phyloP scores from a whole-genome alignment of 2,797 vertebrate species.

The Notolepis coatsorum region DNA sequence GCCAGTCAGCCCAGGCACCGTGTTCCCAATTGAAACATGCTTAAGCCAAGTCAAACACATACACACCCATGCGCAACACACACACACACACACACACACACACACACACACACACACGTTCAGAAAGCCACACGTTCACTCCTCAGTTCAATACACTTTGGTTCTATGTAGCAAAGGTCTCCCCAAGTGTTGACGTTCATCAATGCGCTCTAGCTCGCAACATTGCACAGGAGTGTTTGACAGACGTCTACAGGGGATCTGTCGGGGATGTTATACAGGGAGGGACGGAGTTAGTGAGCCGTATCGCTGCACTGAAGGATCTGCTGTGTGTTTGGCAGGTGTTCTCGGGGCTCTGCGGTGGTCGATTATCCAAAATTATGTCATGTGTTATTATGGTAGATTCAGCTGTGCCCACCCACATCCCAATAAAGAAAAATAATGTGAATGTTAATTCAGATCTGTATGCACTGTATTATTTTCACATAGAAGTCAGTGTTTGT shows the following conservation, averaged over 20 bases:
- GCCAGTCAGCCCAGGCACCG: constrained; percentile 31
- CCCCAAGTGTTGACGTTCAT: constrained; percentile 31
- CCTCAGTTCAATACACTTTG: constrained; percentile 20
- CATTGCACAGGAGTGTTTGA: constrained; percentile 5
- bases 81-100: not conserved
- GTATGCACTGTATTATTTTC: too few relatives aligned
- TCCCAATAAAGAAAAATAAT: too few relatives aligned
- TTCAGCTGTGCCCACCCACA: too few relatives aligned
- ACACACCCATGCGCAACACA: not conserved
- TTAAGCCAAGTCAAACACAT: constrained; percentile 24
- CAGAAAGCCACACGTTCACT: constrained; percentile 22
- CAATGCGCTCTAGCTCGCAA: constrained; percentile 7
- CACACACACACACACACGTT: constrained; percentile 4
- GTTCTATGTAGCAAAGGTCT: constrained; percentile 29
- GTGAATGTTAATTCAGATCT: too few relatives aligned
- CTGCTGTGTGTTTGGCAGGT: too few relatives aligned
- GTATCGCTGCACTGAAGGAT: too few relatives aligned
- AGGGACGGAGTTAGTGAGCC: not conserved
- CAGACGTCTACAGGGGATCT: not conserved
- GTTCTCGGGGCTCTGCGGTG: too few relatives aligned
- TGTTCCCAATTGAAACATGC: constrained; percentile 24
- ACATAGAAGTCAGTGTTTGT: too few relatives aligned
- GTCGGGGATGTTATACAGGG: not conserved
- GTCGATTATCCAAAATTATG: too few relatives aligned
- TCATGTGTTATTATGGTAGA: too few relatives aligned